Conservation (phyloP, 2,888 invertebrate species). For the Tetropium fuscum region DNA sequence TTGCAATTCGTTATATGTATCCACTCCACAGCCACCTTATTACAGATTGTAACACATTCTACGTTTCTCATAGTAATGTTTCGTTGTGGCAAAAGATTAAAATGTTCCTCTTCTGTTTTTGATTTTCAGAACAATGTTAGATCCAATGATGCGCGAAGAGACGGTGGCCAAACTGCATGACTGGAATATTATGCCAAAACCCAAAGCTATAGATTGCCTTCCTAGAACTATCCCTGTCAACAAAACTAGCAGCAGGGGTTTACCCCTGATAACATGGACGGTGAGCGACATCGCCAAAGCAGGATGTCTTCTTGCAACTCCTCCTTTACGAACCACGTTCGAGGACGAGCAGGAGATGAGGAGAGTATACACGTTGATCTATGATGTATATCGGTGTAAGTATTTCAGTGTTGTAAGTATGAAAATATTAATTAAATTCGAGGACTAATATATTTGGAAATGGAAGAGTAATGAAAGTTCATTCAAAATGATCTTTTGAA, state of each 20-base stretch:
- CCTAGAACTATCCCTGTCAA: not conserved
- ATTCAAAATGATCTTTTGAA: no score
- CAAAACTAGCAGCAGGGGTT: slow-evolving; percentile 23
- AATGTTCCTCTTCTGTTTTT: no score
- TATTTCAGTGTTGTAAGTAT: no score
- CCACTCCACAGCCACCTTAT: no score
- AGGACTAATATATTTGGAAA: no score
- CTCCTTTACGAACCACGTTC: slow-evolving; percentile 68
- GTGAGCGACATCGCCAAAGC: slow-evolving; percentile 70
- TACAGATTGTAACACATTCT: no score
- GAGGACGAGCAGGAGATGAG: slow-evolving; percentile 80
- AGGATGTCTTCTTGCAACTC: slow-evolving; percentile 68
- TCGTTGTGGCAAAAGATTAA: no score
- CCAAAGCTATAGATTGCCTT: slow-evolving; percentile 38
- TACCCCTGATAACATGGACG: slow-evolving; percentile 60
- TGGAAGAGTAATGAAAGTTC: no score
- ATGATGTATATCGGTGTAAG: slow-evolving; percentile 82
- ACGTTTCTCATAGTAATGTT: no score
- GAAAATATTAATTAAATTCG: no score
- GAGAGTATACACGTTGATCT: slow-evolving; percentile 78
- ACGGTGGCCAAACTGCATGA: slow-evolving; percentile 58
- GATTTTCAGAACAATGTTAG: slow-evolving; percentile 41
- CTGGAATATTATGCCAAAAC: slow-evolving; percentile 59
- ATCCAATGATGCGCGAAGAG: slow-evolving; percentile 41
- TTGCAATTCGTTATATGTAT: no score